Percentiles rank a stretch among this genome's conserved stretches.
phyloP scores from a whole-genome alignment of 2,113 vertebrate genomes.

The Mionectes macconnelli region DNA sequence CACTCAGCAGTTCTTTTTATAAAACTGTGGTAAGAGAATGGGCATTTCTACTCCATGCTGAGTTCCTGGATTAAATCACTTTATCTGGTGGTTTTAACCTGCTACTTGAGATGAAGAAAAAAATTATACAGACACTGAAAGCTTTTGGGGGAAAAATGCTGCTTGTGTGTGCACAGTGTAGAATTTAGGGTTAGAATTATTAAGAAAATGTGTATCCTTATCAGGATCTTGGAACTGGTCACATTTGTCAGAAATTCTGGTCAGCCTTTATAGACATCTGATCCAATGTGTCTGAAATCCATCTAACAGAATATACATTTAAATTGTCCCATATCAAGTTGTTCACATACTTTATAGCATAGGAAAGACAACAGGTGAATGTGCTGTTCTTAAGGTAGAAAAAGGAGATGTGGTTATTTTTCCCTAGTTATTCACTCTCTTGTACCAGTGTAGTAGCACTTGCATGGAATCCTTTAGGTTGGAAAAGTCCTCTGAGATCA shows the following conservation, averaged over 20 bases:
- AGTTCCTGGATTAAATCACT: neutral
- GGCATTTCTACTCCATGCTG: neutral
- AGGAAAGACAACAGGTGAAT: neutral
- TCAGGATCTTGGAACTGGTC: neutral
- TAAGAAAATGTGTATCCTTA: neutral
- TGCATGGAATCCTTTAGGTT: neutral
- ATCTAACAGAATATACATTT: too few relatives aligned
- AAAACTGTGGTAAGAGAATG: neutral
- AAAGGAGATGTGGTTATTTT: neutral
- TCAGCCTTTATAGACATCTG: neutral
- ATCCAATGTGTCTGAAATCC: neutral
- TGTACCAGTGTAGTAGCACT: neutral
- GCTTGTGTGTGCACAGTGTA: accelerated
- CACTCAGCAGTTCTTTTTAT: neutral
- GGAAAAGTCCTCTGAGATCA: neutral
- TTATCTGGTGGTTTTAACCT: neutral
- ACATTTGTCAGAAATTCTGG: neutral
- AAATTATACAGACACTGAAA: neutral
- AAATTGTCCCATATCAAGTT: neutral
- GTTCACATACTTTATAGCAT: neutral
- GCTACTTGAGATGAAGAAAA: neutral
- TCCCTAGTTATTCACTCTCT: accelerated
- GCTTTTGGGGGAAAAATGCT: neutral
- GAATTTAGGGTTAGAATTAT: neutral
- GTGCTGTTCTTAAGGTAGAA: neutral